Conservation (phyloP, 2,888 invertebrate species). For the Melanargia galathea region DNA sequence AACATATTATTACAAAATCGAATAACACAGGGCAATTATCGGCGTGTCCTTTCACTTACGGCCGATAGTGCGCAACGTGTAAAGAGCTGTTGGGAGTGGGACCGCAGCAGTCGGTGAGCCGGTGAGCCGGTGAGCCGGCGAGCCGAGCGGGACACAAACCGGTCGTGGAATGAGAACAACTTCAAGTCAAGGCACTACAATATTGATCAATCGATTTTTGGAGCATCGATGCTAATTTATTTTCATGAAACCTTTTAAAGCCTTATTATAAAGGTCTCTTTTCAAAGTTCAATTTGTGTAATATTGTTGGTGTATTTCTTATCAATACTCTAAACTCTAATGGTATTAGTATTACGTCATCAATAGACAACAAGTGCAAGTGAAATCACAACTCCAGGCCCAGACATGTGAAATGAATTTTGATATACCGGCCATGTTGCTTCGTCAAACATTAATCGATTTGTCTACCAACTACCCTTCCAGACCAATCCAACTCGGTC, state of each 20-base stretch:
- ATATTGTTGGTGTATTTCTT: slow-evolving; percentile 1
- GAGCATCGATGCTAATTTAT: slow-evolving; percentile 52
- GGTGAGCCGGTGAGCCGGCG: no score
- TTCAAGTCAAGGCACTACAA: slow-evolving; percentile 74
- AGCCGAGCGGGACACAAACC: slow-evolving; percentile 60
- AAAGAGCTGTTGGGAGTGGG: slow-evolving; percentile 66
- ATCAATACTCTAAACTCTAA: no score
- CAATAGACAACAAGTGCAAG: no score
- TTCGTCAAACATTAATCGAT: no score
- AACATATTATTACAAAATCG: slow-evolving; percentile 54
- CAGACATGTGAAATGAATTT: no score
- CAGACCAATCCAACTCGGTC: no score
- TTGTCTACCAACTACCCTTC: no score
- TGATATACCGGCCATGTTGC: no score
- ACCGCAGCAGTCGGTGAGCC: slow-evolving; percentile 69
- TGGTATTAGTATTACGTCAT: neutral
- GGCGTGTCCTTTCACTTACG: slow-evolving; percentile 78
- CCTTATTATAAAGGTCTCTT: slow-evolving; percentile 14
- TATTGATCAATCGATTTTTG: slow-evolving; percentile 78
- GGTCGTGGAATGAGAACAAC: slow-evolving; percentile 76
- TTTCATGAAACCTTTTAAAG: slow-evolving; percentile 23
- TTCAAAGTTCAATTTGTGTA: slow-evolving; percentile 12
- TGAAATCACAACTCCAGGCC: no score
- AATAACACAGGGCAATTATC: slow-evolving; percentile 74
- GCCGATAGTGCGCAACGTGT: slow-evolving; percentile 56